Base-by-base conservation (phyloP, 2,888 invertebrate genomes). In the Watsonalla cultraria region DNA sequence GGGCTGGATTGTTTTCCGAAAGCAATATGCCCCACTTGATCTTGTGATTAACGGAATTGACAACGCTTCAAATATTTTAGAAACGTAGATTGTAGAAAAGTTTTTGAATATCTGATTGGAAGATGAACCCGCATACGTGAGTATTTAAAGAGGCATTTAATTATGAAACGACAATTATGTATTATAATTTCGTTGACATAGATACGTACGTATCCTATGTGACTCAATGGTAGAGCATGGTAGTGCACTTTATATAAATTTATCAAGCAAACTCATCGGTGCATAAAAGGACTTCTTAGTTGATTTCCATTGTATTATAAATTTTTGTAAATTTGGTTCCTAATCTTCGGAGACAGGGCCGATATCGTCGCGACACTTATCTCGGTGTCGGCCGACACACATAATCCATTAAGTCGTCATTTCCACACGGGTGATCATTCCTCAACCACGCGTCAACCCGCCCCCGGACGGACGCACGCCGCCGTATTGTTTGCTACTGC, bases 341-440 rank as follows among this genome's bases (percentile, higher is more conserved):
- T 90, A 87, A 90, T 90, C 90, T 88, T 78, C 71, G 74, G 74
- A 79, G 89, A 87, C 86, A 80, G 78, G 77, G 65, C 77, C 72
- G 82, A 83, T 82, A 79, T 74, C 76, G 81, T 70, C 72, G 82
- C 83, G 88, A 89, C 90, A 90, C 87, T 90, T 90, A 90, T 90
- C 90, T 87, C 76, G 80, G 82, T 86, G 87, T 88, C 88, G 82
- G 79, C 77, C 82, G 85, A 90, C 90, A 90, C 82, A 87, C 84
- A 87, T 90, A 87, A 90, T 90, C 90, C 90, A 90, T 90, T 90
- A 90, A 90, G 86, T 89, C 90, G 88, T 90, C 90, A 90, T 90
- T 90, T 90, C 89, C 89, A 90, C 85, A 69, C 80, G 75, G 87
- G 75, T 88, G 89, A 84, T 88, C 86, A 90, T 90, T 90, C 87